phyloP scores from a whole-genome alignment of 2,797 vertebrate genomes.

The Yasuhikotakia modesta region DNA sequence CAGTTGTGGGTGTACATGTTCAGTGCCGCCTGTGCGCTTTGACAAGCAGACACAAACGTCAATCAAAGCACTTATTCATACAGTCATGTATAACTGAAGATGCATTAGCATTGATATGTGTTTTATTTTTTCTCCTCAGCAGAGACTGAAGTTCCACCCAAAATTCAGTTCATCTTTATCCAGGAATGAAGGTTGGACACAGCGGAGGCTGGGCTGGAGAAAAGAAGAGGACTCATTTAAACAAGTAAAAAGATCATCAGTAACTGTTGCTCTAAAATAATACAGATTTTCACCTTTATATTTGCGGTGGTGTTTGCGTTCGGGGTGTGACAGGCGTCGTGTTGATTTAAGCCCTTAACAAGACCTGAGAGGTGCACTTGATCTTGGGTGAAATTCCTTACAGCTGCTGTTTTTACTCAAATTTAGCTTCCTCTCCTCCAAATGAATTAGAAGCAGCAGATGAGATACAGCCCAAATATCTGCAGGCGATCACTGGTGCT shows the following conservation, averaged over 20 bases:
- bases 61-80: background rate
- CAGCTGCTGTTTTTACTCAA: conserved; percentile 62
- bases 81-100: background rate
- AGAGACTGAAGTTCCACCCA: conserved; percentile 75
- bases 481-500: conserved; percentile 66
- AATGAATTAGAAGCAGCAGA: conserved; percentile 66
- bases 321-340: conserved; percentile 37
- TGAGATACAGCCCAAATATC: conserved; percentile 70
- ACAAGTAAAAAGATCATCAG: conserved; percentile 67
- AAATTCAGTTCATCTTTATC: conserved; percentile 81
- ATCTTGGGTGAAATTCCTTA: conserved; percentile 45
- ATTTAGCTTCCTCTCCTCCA: conserved; percentile 61
- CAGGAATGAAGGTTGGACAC: conserved; percentile 78
- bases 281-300: conserved; percentile 21
- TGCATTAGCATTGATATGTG: conserved; percentile 36
- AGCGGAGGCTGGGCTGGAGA: conserved; percentile 92
- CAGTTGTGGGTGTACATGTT: conserved; percentile 2
- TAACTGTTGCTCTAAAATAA: conserved; percentile 1
- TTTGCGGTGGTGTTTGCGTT: conserved; percentile 23
- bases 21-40: background rate
- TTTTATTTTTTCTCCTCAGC: conserved; percentile 64
- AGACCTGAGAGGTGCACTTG: conserved; percentile 48
- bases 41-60: conserved; percentile 17
- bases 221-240: conserved; percentile 76
- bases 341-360: conserved; percentile 50